phyloP scores from a whole-genome alignment of 2,888 invertebrate species.

The Ommatoiulus sabulosus region DNA sequence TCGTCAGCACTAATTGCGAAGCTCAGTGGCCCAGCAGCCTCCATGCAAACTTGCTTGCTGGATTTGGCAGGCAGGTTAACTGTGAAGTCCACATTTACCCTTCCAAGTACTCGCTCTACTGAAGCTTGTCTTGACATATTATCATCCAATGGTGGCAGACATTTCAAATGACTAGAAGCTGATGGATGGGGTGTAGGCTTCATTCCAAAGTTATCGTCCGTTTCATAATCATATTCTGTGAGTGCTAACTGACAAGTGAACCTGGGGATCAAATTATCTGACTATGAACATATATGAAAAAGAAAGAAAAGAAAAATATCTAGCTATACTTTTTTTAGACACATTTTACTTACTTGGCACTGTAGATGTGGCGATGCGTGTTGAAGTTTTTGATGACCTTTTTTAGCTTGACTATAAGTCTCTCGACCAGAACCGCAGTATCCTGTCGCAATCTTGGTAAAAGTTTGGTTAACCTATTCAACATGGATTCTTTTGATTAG shows the following conservation, averaged over 20 bases:
- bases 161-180: not conserved
- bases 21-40: constrained; percentile 38
- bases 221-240: constrained; percentile 71
- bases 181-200: not conserved
- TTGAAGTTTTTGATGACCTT: constrained; percentile 70
- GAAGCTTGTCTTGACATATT: constrained; percentile 54
- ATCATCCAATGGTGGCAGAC: not conserved
- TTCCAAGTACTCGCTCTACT: constrained; percentile 62
- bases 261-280: constrained; percentile 62
- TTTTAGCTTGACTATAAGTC: constrained; percentile 71
- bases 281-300: not conserved
- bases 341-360: constrained; percentile 68
- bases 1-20: constrained; percentile 55
- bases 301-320: not conserved
- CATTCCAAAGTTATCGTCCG: constrained; percentile 61
- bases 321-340: not conserved
- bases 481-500: not conserved
- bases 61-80: constrained; percentile 70
- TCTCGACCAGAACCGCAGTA: constrained; percentile 73
- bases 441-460: constrained; percentile 77
- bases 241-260: constrained; percentile 76
- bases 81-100: constrained; percentile 72
- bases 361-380: constrained; percentile 68
- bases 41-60: not conserved
- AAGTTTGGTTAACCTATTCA: constrained; percentile 76